phyloP scores from a whole-genome alignment of 2,113 vertebrate genomes.

The Hydrolagus affinis region DNA sequence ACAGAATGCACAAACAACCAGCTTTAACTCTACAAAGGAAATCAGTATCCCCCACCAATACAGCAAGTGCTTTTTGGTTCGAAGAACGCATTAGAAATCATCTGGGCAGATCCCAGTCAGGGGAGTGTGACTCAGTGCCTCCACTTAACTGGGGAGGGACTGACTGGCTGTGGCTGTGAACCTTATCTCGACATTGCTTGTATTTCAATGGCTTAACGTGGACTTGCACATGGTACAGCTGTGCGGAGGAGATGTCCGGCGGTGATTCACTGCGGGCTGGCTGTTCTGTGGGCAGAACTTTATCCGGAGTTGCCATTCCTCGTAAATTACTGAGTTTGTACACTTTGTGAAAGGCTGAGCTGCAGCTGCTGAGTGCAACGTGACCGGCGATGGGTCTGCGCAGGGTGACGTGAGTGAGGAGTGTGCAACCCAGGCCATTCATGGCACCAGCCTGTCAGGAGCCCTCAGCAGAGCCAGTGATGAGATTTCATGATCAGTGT shows the following conservation, averaged over 20 bases:
- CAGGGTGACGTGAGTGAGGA: too few relatives aligned
- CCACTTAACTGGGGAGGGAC: background rate
- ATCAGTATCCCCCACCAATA: too few relatives aligned
- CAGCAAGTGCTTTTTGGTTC: too few relatives aligned
- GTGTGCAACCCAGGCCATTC: too few relatives aligned
- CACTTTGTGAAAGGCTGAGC: constrained; percentile 10
- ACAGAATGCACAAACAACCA: too few relatives aligned
- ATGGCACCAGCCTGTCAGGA: too few relatives aligned
- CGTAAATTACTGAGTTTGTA: background rate
- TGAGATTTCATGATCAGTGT: too few relatives aligned
- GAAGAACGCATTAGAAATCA: background rate
- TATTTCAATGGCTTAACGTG: background rate
- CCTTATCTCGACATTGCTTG: constrained; percentile 18
- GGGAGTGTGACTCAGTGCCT: background rate
- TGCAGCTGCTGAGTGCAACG: background rate
- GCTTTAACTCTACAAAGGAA: too few relatives aligned
- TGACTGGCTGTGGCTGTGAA: background rate
- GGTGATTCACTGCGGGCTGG: background rate
- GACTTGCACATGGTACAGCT: background rate
- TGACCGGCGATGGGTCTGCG: too few relatives aligned
- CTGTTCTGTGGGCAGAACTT: background rate
- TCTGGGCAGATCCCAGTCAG: background rate
- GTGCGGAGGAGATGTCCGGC: background rate
- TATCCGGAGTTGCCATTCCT: constrained; percentile 1
- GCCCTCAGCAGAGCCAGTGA: too few relatives aligned